Base-by-base conservation (phyloP, 2,888 invertebrate species). In the Bursaphelenchus okinawaensis region DNA sequence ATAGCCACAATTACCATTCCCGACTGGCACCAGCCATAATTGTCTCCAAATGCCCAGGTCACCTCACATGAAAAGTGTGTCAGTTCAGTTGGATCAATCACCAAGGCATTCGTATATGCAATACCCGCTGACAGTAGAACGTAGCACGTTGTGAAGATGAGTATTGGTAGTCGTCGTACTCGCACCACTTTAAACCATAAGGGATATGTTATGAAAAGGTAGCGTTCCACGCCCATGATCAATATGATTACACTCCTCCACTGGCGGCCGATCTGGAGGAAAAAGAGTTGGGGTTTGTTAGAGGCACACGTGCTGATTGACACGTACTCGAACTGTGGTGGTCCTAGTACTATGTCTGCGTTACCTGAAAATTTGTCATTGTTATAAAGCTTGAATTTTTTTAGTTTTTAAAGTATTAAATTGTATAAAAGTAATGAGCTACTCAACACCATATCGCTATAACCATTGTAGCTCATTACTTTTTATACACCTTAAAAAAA, bases 31-130 rank as follows among this genome's bases (percentile, higher is more conserved):
- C 65, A 67, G 16, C 72, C 72, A 50, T 66, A 72, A 52, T 72
- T 65, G 51, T 63, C 67, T n/a, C 72, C 72, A 55, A 72, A 72
- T 20, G 72, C 72, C 68, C 68, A 73, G 27, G 69, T 75, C 24
- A 59, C 27, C 27, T 72, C 75, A 57, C 72, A 72, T n/a, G 75
- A 40, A 52, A 68, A 72, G 56, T 74, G 68, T 28, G 66, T 64
- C 55, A 16, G 24, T 28, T 73, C 75, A 20, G 7, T 51, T 7
- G 72, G 72, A n/a, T 55, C 55, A 20, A 75, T 67, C 22, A 75
- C 63, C 52, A 72, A 56, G 26, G 61, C 55, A 54, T 72, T 72
- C 12, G 67, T 73, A 51, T 72, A 72, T 16, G 59, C 75, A 40
- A 72, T 68, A 8, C 59, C 50, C 31, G 71, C 23, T 7, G 74